Evolutionary conservation across 23 tunicate species (phyloP).

Genomic region (Halocynthia roretzi): DNA sequence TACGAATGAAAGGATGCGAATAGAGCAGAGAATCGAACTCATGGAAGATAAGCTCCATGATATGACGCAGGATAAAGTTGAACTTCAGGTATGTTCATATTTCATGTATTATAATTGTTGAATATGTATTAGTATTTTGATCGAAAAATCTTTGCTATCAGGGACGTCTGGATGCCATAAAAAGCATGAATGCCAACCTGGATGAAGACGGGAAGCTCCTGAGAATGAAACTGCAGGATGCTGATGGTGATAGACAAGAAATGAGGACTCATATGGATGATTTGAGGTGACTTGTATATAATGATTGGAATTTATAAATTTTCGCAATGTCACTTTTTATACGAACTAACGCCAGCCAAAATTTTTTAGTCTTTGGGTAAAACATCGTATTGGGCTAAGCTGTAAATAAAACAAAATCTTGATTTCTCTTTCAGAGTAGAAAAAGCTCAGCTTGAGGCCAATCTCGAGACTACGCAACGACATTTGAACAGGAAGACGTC

Average conservation of each 20-base stretch:
- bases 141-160: background rate
- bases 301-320: too few relatives aligned
- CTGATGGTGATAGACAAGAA: constrained; percentile 64
- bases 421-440: constrained; percentile 9
- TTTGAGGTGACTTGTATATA: constrained; percentile 5
- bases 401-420: too few relatives aligned
- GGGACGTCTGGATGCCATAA: constrained; percentile 69
- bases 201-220: constrained; percentile 72
- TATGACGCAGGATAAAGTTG: constrained; percentile 65
- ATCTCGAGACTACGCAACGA: constrained; percentile 61
- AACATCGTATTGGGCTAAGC: too few relatives aligned
- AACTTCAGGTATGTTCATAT: constrained; percentile 13
- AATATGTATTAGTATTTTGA: background rate
- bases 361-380: too few relatives aligned
- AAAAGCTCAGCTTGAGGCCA: constrained; percentile 52
- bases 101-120: background rate
- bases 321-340: too few relatives aligned
- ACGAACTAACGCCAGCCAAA: too few relatives aligned
- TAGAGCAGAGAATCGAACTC: constrained; percentile 67
- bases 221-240: constrained; percentile 53
- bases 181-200: constrained; percentile 45
- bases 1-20: constrained; percentile 46
- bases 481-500: constrained; percentile 62
- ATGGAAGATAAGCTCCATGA: constrained; percentile 48
- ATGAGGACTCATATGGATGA: constrained; percentile 69